These are phyloP conservation scores for Picathartes gymnocephalus DNA, from an alignment of 2,113 vertebrate genomes.

Conservation along the genomic window DNA sequence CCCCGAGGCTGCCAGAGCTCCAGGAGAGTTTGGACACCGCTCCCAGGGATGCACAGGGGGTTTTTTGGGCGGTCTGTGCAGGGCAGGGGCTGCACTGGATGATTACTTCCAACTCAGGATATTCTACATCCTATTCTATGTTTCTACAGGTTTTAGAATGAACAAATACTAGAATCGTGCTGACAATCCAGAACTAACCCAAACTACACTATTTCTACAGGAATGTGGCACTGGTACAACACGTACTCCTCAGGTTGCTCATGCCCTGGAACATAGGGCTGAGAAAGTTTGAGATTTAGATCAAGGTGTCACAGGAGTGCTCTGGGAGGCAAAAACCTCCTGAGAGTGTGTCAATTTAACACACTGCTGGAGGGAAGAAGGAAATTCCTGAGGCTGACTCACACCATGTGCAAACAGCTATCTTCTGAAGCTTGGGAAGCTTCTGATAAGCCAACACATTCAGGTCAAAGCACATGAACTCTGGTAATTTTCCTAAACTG, in stretches of 20 bases:
- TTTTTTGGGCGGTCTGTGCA: background rate
- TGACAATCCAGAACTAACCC: background rate
- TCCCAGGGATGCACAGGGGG: background rate
- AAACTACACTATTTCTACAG: background rate
- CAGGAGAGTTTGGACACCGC: accelerated
- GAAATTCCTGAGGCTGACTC: conserved; percentile 27
- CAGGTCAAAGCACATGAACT: background rate
- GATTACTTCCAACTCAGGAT: background rate
- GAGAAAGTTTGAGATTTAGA: background rate
- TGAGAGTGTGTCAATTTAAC: background rate
- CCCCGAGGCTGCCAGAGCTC: background rate
- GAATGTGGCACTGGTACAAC: background rate
- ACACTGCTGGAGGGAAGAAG: background rate
- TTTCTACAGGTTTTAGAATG: background rate
- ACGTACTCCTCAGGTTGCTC: background rate
- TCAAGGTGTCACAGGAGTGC: background rate
- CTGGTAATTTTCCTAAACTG: background rate
- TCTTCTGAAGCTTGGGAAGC: background rate
- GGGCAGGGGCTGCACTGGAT: accelerated
- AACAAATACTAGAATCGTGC: background rate
- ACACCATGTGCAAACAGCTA: background rate
- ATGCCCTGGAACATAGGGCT: background rate
- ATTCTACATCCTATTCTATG: background rate
- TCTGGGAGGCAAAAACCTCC: background rate
- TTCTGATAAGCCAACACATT: background rate